phyloP scores from a whole-genome alignment of 2,888 invertebrate species.

The Octonoba sinensis region DNA sequence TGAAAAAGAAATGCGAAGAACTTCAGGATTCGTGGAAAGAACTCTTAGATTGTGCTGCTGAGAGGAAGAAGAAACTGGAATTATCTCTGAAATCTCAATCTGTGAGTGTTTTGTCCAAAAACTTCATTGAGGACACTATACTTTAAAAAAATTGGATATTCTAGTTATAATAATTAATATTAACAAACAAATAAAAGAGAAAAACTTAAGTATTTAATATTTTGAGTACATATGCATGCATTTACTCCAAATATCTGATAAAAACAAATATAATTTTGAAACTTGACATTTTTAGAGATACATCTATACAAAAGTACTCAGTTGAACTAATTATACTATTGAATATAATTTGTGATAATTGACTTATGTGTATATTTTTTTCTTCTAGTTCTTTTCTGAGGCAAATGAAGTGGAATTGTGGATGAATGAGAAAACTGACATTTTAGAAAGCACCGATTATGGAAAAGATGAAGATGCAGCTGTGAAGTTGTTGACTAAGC shows the following conservation, averaged over 20 bases:
- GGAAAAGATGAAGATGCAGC: conserved; percentile 92
- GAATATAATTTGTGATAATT: too few relatives aligned
- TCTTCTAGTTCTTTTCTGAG: conserved; percentile 82
- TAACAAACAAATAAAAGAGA: too few relatives aligned
- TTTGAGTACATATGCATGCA: too few relatives aligned
- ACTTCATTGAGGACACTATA: too few relatives aligned
- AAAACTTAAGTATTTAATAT: too few relatives aligned
- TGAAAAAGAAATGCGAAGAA: conserved; percentile 80
- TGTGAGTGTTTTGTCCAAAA: conserved; percentile 64
- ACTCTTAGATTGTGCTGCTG: conserved; percentile 79
- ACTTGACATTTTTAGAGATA: too few relatives aligned
- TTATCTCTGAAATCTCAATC: conserved; percentile 90
- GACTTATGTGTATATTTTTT: background rate
- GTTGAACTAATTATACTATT: too few relatives aligned
- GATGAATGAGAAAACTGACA: conserved; percentile 88
- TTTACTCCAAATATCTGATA: too few relatives aligned
- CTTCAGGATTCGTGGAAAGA: conserved; percentile 82
- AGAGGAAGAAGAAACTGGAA: conserved; percentile 84
- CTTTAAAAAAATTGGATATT: too few relatives aligned
- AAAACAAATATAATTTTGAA: too few relatives aligned
- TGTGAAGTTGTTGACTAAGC: conserved; percentile 92
- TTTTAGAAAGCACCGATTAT: conserved; percentile 85
- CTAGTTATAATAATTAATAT: too few relatives aligned
- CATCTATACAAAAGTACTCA: too few relatives aligned
- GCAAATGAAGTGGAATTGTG: conserved; percentile 93